Conservation (phyloP, 30 jellyfish, hydroid and myxozoan genomes). For the Pseudorhiza aurosa region DNA sequence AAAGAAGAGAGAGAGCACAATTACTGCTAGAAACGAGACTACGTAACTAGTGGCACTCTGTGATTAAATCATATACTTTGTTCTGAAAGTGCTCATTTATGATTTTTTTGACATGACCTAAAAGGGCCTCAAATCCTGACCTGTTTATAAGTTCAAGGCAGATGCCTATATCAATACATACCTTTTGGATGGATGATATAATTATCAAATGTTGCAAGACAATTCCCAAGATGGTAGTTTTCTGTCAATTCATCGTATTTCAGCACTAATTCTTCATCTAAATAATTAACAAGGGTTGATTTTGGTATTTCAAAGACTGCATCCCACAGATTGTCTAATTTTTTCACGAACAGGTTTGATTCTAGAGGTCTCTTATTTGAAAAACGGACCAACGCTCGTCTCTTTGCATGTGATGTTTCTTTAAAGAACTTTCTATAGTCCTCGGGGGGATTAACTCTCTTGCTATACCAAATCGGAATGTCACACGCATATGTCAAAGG, state of each 20-base stretch:
- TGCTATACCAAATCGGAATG: neutral
- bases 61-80: neutral
- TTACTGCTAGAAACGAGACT: too few relatives aligned
- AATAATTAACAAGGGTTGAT: slow-evolving; percentile 28
- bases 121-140: neutral
- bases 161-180: neutral
- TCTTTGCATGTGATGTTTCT: neutral
- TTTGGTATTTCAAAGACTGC: slow-evolving; percentile 64
- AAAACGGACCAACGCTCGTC: slow-evolving; percentile 15
- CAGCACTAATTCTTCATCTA: slow-evolving; percentile 58
- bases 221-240: slow-evolving; percentile 63
- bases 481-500: slow-evolving; percentile 47
- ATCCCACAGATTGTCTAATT: slow-evolving; percentile 14
- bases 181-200: slow-evolving; percentile 48
- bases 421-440: slow-evolving; percentile 15
- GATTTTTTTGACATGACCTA: neutral
- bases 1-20: too few relatives aligned
- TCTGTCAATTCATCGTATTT: slow-evolving; percentile 44
- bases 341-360: neutral
- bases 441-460: neutral
- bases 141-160: neutral
- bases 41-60: neutral
- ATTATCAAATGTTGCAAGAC: slow-evolving; percentile 36
- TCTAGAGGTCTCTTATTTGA: neutral
- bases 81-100: neutral